Base-by-base conservation (phyloP, 2,113 vertebrate genomes). In the Podocnemis expansa region DNA sequence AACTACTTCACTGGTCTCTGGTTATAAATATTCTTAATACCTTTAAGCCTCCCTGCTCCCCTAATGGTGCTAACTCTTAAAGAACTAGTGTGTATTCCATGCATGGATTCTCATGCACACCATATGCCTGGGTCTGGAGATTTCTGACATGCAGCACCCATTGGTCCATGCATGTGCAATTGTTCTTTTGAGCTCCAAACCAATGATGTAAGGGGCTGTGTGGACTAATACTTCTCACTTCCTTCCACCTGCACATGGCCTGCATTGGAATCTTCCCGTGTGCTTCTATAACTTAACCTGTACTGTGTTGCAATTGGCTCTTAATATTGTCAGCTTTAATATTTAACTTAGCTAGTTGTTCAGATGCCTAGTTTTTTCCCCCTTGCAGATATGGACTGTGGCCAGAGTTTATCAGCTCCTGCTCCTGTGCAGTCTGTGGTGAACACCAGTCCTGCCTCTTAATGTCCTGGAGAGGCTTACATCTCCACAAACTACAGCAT, bases 21-120 rank as follows among this genome's bases (percentile, higher is more conserved):
- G n/a, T 86, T 82, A 81, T 93, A 94, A 93, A 88, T 90, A 78
- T 45, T 10, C 41, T 56, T 78, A 84, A 73, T 87, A 60, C 16
- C 3, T 47, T 19, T 55, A 27, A 31, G 90, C 88, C 41, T 43
- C 49, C 82, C 86, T 25, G 5, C 88, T 93, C 27, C 24, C 51
- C 8, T 89, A 25, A 82, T 86, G 45, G 1, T 58, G 21, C 67
- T 94, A 83, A n/a, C 27, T 27, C 55, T 67, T n/a, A 2, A 4
- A n/a, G 34, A n/a, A 67, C 34, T 67, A n/a, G 34, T 67, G 31
- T 67, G 63, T 67, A 19, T 67, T 67, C 63, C 31, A 34, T 63
- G n/a, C 31, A n/a, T 63, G 60, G 6, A 8, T n/a, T 34, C 12
- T 34, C 60, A 17, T 63, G 60, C 29, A 63, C 14, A n/a, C 6